Base-by-base conservation (phyloP, 2,888 invertebrate genomes). In the Arctia plantaginis region DNA sequence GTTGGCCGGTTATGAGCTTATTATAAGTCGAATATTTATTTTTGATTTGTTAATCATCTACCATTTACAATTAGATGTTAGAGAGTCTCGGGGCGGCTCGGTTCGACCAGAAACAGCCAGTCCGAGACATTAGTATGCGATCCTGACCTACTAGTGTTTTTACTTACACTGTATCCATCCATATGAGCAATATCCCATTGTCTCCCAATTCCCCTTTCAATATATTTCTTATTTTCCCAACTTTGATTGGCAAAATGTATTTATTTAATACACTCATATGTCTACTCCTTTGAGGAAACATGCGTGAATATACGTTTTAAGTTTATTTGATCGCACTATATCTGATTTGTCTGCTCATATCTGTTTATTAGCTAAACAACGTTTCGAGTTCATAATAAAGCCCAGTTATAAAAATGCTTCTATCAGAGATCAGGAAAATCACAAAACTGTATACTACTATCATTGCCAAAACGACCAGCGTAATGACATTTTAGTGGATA, bases 1-100 rank as follows among this genome's bases (percentile, higher is more conserved):
- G 35, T 74, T 72, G 35, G 70, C 71, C 78, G 73, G 66, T 71
- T 33, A 33, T 67, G 20, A 74, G 75, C 72, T 76, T 75, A 71
- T 74, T 35, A 30, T 7, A 41, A 1, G 15, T 30, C 33, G 23
- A 35, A 10, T 12, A 23, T 35, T 27, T 44, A n/a, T 62, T 41
- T 18, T 66, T 66, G 3, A 44, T 8, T 44, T 27, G 35, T 35
- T 47, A 65, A 65, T 35, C 18, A 20, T n/a, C 41, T 66, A 44
- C 27, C 18, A 66, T 44, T 44, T 44, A 66, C 44, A 66, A 44
- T 44, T 23, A 67, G 55, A 51, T 51, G 20, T 47, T 23, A n/a
- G 51, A 7, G n/a, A 8, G 51, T 7, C 51, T 51, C 51, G 23
- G 23, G 12, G n/a, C n/a, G 39, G 39, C 39, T 55, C 8, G 13